phyloP scores from a whole-genome alignment of 37 sponge, comb jelly and placozoan species.

The Petrosia ficiformis region DNA sequence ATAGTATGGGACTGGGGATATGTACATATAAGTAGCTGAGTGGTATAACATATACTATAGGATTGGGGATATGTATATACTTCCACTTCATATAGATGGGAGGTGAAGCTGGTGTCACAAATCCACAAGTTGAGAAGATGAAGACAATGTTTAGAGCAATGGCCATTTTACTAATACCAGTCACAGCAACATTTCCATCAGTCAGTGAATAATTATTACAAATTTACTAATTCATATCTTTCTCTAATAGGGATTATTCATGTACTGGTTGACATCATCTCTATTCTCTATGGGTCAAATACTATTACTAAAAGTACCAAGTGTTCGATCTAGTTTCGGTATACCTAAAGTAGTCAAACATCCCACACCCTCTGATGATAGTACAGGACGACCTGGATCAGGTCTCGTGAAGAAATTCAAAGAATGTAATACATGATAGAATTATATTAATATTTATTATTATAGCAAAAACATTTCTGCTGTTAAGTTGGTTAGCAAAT shows the following conservation, averaged over 20 bases:
- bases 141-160: constrained; percentile 41
- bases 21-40: no score
- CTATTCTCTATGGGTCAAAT: constrained; percentile 45
- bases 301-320: constrained; percentile 34
- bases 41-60: no score
- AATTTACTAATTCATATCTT: neutral
- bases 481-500: no score
- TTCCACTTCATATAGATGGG: no score
- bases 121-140: constrained; percentile 42
- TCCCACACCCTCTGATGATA: neutral
- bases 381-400: no score
- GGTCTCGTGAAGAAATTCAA: no score
- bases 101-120: constrained; percentile 71
- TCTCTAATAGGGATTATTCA: constrained; percentile 55
- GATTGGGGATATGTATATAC: no score
- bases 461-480: no score
- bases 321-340: constrained; percentile 43
- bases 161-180: constrained; percentile 55
- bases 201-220: constrained; percentile 41
- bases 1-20: no score
- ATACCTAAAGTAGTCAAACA: constrained; percentile 55
- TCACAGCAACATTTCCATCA: constrained; percentile 63
- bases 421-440: no score
- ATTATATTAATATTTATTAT: no score
- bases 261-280: constrained; percentile 74